phyloP scores from a whole-genome alignment of 2,113 vertebrate genomes.

The Patagioenas fasciata region DNA sequence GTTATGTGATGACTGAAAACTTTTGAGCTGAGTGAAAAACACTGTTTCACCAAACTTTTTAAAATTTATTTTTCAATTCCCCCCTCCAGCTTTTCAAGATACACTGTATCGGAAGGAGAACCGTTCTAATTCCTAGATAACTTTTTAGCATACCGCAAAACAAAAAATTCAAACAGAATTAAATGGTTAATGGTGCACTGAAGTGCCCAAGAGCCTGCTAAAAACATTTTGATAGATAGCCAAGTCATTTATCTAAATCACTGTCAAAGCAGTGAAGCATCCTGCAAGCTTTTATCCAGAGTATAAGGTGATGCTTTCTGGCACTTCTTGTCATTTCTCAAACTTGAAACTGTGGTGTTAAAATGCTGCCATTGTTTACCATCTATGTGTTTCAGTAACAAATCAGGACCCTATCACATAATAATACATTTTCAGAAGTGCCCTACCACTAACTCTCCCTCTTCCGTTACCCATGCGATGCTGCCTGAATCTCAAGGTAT shows the following conservation, averaged over 20 bases:
- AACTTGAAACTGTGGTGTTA: constrained; percentile 54
- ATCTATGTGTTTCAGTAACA: constrained; percentile 61
- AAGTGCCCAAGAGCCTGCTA: constrained; percentile 74
- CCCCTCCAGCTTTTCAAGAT: background rate
- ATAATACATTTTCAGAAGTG: constrained; percentile 36
- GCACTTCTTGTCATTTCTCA: constrained; percentile 74
- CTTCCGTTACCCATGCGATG: constrained; percentile 7
- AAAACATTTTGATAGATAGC: constrained; percentile 84
- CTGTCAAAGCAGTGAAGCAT: constrained; percentile 78
- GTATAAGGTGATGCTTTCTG: constrained; percentile 49
- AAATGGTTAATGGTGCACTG: constrained; percentile 69
- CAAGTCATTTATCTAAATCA: constrained; percentile 86
- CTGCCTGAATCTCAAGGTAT: constrained; percentile 65
- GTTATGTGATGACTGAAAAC: constrained; percentile 50
- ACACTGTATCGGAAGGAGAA: background rate
- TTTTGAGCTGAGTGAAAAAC: constrained; percentile 46
- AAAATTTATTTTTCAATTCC: background rate
- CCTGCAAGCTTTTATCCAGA: constrained; percentile 69
- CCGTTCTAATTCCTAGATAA: constrained; percentile 61
- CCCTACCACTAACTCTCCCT: constrained; percentile 52
- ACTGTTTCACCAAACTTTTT: background rate
- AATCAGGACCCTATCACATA: constrained; percentile 61
- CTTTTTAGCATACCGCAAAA: constrained; percentile 61
- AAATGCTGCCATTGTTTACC: constrained; percentile 75
- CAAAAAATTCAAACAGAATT: constrained; percentile 69